Base-by-base conservation (phyloP, 2,888 invertebrate species). In the Cerceris rybyensis region DNA sequence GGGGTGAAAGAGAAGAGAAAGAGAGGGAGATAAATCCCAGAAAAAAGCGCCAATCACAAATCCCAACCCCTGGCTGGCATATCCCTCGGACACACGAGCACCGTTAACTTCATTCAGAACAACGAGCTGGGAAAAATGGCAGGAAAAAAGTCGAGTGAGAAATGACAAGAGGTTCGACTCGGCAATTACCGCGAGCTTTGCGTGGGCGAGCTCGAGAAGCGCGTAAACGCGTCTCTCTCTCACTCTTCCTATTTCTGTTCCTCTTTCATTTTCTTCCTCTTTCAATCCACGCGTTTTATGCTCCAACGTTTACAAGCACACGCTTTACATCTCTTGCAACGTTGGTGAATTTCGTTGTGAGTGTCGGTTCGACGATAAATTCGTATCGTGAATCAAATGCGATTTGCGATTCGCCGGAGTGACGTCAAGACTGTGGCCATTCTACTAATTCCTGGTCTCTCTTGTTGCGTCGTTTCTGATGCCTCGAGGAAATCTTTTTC, bases 321-420 rank as follows among this genome's bases (percentile, higher is more conserved):
- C 49, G 39, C 41, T 46, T 46, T 43, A 50, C 7, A 46, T 39
- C 50, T 43, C 61, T 58, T 49, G 41, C 49, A 39, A 28, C 57
- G 60, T 66, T 65, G 59, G 64, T 41, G 64, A 71, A 46, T 66
- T 61, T 58, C 28, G 28, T 28, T 28, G 52, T 59, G 71, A 71
- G 55, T 58, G 69, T 63, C 57, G 61, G 57, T 28, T 41, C 57
- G 59, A n/a, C 74, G 78, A 85, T 85, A 82, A 82, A 80, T 82
- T 84, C 74, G 76, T 82, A 70, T 80, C 75, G 78, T 73, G 61
- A 80, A 80, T 79, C 63, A 58, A 71, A 77, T 43, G 61, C 66
- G 70, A 80, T 84, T 84, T 43, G 61, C 66, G 67, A 80, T 84
- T 84, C 75, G 73, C 28, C 61, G 58, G 52, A 54, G 64, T 82